Base-by-base conservation (phyloP, 2,888 invertebrate species). In the Hedychridium roseum region DNA sequence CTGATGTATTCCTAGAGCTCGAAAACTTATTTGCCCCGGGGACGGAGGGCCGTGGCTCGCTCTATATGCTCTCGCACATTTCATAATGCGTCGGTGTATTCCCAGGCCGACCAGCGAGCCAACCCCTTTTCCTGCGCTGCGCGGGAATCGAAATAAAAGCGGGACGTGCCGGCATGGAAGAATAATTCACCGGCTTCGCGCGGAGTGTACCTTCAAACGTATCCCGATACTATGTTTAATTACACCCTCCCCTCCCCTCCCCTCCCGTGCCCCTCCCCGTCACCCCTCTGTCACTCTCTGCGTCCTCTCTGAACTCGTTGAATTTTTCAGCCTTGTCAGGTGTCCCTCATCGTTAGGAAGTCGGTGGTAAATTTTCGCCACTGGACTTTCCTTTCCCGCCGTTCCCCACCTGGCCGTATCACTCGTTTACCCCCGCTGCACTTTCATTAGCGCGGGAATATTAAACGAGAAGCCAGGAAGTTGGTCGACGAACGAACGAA, bases 11-110 rank as follows among this genome's bases (percentile, higher is more conserved):
- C 64, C 50, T 53, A 39, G 50, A 48, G 54, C 60, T 57, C 49
- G 61, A 51, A 64, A 70, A 71, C 70, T 71, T 71, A 71, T 71
- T 67, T 68, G 60, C 71, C 64, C 70, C 37, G 38, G 70, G 65
- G 71, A 60, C 44, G 43, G 36, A 36, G 27, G 35, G 18, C n/a
- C n/a, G n/a, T n/a, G 7, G 41, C 27, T 23, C 41, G 9, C 5
- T 5, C 23, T 6, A 6, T 7, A 52, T 40, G 30, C 45, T 53
- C 54, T 54, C 64, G 17, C 58, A 63, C 59, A 65, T 65, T 65
- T 65, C 63, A 63, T 65, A 65, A 63, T 65, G 57, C 60, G 58
- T 60, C 56, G 59, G 59, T 55, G 59, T 54, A 57, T 46, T 43
- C 60, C 57, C 58, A n/a, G 21, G 34, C 27, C 43, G 59, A 31